Base-by-base conservation (phyloP, 1,140 invertebrate genomes). In the Coelopa frigida region DNA sequence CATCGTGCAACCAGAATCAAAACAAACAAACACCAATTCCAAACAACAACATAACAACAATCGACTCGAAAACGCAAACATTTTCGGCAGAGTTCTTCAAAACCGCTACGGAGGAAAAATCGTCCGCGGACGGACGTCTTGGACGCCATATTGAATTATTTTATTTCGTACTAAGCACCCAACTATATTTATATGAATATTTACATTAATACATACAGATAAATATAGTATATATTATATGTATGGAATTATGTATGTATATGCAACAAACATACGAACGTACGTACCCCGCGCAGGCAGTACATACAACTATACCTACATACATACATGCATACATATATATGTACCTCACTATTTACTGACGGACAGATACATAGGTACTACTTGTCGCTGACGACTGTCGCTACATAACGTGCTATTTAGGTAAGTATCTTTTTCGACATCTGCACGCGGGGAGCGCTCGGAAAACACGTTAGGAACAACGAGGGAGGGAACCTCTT, bases 61-160 rank as follows among this genome's bases (percentile, higher is more conserved):
- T 29, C 8, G 27, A 10, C 14, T 29, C 14, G 8, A 14, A 29
- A 29, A 29, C 8, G 14, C 14, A 8, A 14, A 29, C 27, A 29
- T 10, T 10, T 29, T 29, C 8, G 27, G 8, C 27, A 29, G n/a
- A n/a, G n/a, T n/a, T n/a, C n/a, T n/a, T n/a, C n/a, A n/a, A n/a
- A n/a, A n/a, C n/a, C n/a, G n/a, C n/a, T n/a, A n/a, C n/a, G n/a
- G n/a, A n/a, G n/a, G n/a, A n/a, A n/a, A n/a, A n/a, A n/a, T n/a
- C n/a, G 14, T 14, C 27, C 8, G 8, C 27, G 27, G 27, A 29
- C 27, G 14, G 27, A 29, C 27, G 8, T 29, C 8, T 62, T 61
- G 59, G 59, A 59, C 59, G 59, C 59, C 59, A 63, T 61, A 61
- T 61, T 61, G 59, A 56, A 60, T 61, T 61, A 61, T 37, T 37